Evolutionary conservation across 2,888 invertebrate genomes (phyloP).

Genomic region (Harpalus rufipes): DNA sequence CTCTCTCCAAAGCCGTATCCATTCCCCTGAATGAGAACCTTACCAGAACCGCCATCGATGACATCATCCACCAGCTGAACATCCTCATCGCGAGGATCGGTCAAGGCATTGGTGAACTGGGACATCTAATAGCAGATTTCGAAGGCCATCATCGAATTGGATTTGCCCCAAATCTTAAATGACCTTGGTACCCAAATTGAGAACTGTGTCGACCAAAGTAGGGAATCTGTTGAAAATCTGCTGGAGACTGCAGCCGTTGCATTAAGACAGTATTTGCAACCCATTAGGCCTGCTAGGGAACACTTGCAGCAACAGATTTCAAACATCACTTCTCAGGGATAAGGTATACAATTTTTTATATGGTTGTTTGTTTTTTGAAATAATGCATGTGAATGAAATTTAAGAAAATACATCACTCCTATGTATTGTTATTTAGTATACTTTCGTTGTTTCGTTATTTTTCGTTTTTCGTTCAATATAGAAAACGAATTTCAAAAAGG

Average conservation of each 20-base stretch:
- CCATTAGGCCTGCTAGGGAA: neutral
- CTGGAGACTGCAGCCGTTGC: neutral
- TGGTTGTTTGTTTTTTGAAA: too few relatives aligned
- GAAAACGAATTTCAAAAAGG: too few relatives aligned
- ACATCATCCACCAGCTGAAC: conserved; percentile 24
- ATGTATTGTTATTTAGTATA: too few relatives aligned
- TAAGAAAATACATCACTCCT: too few relatives aligned
- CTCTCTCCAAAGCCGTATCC: neutral
- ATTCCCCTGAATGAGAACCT: neutral
- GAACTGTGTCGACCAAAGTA: neutral
- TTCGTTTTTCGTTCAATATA: too few relatives aligned
- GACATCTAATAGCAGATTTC: neutral
- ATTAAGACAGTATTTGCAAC: neutral
- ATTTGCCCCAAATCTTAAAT: conserved; percentile 5
- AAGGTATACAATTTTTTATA: too few relatives aligned
- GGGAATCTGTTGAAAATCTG: neutral
- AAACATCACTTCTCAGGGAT: neutral
- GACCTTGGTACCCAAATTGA: neutral
- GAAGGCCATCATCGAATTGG: neutral
- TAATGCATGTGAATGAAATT: too few relatives aligned
- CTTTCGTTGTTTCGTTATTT: too few relatives aligned
- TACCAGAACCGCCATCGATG: neutral
- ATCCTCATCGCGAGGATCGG: conserved; percentile 12
- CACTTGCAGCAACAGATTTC: neutral
- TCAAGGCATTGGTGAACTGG: neutral